These are phyloP conservation scores for Cyaniris semiargus DNA, from an alignment of 2,888 invertebrate genomes.

Conservation along the genomic window DNA sequence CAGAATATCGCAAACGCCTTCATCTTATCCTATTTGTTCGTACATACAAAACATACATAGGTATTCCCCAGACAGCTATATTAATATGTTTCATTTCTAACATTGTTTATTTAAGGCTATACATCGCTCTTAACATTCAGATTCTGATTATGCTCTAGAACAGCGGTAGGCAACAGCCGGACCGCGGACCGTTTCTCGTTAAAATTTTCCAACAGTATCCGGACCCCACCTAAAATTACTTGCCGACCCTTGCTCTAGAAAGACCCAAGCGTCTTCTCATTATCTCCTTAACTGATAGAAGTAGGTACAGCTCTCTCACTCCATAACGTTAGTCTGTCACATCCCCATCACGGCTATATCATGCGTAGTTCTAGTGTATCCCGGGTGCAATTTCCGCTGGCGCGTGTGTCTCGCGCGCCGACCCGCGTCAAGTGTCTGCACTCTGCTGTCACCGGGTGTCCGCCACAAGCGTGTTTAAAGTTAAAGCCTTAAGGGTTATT, in stretches of 20 bases:
- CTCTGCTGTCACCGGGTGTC: slow-evolving; percentile 37
- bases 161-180: too few relatives aligned
- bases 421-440: slow-evolving; percentile 36
- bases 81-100: neutral
- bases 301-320: neutral
- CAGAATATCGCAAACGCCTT: neutral
- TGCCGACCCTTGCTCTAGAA: too few relatives aligned
- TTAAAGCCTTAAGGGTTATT: slow-evolving; percentile 35
- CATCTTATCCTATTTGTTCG: neutral
- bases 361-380: neutral
- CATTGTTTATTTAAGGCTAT: neutral
- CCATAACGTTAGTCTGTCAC: neutral
- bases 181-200: too few relatives aligned
- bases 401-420: slow-evolving; percentile 1
- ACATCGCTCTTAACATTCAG: neutral
- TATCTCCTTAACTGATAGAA: neutral
- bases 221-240: too few relatives aligned
- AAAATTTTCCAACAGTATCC: too few relatives aligned
- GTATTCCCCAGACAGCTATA: neutral
- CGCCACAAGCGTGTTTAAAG: slow-evolving; percentile 38
- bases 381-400: neutral
- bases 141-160: too few relatives aligned
- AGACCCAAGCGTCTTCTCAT: neutral
- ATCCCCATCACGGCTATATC: neutral
- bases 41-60: neutral